These are phyloP conservation scores for Sipha flava DNA, from an alignment of 1,140 invertebrate species.

Conservation along the genomic window DNA sequence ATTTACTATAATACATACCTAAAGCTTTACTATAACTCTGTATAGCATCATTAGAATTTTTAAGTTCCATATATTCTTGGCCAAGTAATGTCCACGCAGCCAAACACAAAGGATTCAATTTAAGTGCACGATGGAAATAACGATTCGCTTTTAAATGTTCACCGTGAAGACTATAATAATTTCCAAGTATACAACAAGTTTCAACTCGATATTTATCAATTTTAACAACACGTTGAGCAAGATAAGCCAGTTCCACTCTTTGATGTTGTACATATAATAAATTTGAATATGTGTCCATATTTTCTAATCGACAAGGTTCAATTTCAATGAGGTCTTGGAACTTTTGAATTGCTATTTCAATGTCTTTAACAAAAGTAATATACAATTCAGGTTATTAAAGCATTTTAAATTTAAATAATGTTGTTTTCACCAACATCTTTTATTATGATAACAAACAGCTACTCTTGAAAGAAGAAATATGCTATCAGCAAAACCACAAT, in stretches of 20 bases:
- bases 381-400: background rate
- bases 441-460: constrained; percentile 85
- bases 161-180: constrained; percentile 92
- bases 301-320: constrained; percentile 89
- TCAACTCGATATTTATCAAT: constrained; percentile 96
- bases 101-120: constrained; percentile 88
- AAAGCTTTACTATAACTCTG: constrained; percentile 95
- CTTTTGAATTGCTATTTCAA: constrained; percentile 76
- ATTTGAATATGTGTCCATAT: constrained; percentile 96
- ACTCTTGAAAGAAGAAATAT: constrained; percentile 86
- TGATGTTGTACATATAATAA: constrained; percentile 89
- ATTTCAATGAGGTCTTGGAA: constrained; percentile 71
- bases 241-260: constrained; percentile 80
- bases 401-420: background rate
- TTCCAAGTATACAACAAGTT: constrained; percentile 96
- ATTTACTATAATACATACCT: constrained; percentile 50
- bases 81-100: constrained; percentile 97
- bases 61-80: constrained; percentile 98
- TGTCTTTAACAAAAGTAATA: constrained; percentile 55
- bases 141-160: constrained; percentile 95
- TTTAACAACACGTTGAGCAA: constrained; percentile 86
- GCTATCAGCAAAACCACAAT: constrained; percentile 74
- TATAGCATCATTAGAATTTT: constrained; percentile 94
- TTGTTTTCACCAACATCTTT: constrained; percentile 57
- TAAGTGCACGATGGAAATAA: constrained; percentile 92